Evolutionary conservation across 1,140 invertebrate species (phyloP), one percentile per base, ranked within the genome.

Genomic region (Drosophila subobscura): DNA sequence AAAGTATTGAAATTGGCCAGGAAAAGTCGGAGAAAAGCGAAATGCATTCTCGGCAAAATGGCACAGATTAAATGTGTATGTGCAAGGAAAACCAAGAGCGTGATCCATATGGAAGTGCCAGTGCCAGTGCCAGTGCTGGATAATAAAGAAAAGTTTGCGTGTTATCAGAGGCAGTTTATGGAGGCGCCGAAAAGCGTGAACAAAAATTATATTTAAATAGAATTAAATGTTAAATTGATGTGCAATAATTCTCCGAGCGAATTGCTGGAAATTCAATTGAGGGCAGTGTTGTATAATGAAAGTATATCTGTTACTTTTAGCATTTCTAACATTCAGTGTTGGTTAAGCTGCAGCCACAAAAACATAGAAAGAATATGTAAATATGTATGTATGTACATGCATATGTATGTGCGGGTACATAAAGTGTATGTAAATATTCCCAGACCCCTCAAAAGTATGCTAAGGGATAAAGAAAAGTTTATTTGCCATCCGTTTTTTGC

Each of bases 1-100:
- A 53, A 53, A 44, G 46, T 49, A 67, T 50, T n/a, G 14, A 68
- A 68, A 68, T 49, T 22, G 64, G 22, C 44, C 47, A 20, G 63
- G 63, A 57, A 68, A 68, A 68, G 33, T 68, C 66, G 33, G 33
- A 55, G 50, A 70, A 56, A 70, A 68, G 64, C 51, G 64, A 68
- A 70, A 56, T 70, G 66, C 64, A 70, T 20, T 25, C 33, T 51
- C 23, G 41, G 61, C 29, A 68, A 68, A 66, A 55, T 68, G 65
- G 51, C 65, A 68, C 65, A 68, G 63, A 67, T 68, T 55, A 56
- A 40, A 23, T n/a, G 37, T 51, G 54, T n/a, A 64, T 61, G 60
- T 29, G 33, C 8, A 44, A 57, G 44, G 16, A 46, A 60, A 63
- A 33, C 20, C 42, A 20, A 44, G 29, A 41, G 41, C 49, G 29